Evolutionary conservation across 2,888 invertebrate species (phyloP).

Genomic region (Blastobasis adustella): DNA sequence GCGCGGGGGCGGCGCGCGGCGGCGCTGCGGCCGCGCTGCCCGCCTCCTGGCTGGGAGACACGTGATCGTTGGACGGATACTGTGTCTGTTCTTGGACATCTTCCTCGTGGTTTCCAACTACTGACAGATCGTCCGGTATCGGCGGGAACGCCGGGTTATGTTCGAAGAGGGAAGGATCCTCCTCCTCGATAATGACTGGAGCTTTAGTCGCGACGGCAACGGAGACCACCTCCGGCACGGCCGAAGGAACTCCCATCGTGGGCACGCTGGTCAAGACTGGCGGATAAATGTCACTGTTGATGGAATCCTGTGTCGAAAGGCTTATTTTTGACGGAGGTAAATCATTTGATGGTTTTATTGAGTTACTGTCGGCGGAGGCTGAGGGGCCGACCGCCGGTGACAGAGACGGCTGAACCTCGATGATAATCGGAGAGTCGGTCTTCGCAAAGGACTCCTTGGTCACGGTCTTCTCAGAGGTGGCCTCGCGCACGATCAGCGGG

Average conservation of each 20-base stretch:
- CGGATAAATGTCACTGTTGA: constrained; percentile 44
- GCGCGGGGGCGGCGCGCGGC: constrained; percentile 25
- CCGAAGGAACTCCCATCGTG: constrained; percentile 35
- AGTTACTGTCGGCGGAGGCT: constrained; percentile 19
- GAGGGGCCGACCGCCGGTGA: constrained; percentile 20
- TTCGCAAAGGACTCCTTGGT: constrained; percentile 22
- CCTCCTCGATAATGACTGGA: constrained; percentile 48
- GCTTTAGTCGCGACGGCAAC: constrained; percentile 42
- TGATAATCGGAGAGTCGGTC: constrained; percentile 36
- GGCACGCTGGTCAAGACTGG: constrained; percentile 41
- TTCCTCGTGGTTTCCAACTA: constrained; percentile 54
- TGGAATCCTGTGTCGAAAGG: constrained; percentile 51
- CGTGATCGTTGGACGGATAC: constrained; percentile 34
- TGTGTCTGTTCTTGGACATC: constrained; percentile 48
- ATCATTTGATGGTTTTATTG: constrained; percentile 28
- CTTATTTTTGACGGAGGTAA: constrained; percentile 54
- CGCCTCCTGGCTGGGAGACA: constrained; percentile 30
- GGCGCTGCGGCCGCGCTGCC: constrained; percentile 23
- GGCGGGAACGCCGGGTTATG: constrained; percentile 67
- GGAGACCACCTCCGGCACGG: constrained; percentile 23
- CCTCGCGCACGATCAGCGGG: constrained; percentile 59
- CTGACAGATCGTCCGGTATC: constrained; percentile 59
- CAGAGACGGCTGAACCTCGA: constrained; percentile 34
- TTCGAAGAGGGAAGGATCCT: constrained; percentile 47
- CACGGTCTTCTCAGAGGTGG: constrained; percentile 44